Evolutionary conservation across 2,888 invertebrate species (phyloP).

Genomic region (Gerris lacustris): DNA sequence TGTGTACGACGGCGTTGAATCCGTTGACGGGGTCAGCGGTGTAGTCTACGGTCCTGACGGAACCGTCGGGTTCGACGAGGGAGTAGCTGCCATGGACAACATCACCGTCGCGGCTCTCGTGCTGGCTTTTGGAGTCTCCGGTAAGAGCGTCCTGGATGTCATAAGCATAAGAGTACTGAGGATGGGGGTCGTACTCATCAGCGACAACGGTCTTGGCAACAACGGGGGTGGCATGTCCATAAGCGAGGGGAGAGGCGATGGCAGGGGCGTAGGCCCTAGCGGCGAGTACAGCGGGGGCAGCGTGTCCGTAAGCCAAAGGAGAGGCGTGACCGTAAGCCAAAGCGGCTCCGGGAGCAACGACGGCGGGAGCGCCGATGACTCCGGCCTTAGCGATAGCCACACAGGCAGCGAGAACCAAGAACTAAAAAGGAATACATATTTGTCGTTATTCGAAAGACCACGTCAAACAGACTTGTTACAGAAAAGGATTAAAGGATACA

Average conservation of each 20-base stretch:
- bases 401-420: background rate
- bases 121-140: constrained; percentile 29
- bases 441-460: too few relatives aligned
- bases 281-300: constrained; percentile 11
- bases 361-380: background rate
- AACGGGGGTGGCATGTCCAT: constrained; percentile 21
- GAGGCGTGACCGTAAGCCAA: constrained; percentile 19
- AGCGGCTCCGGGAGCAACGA: background rate
- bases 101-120: constrained; percentile 29
- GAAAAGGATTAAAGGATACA: too few relatives aligned
- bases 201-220: constrained; percentile 18
- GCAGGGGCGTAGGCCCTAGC: constrained; percentile 21
- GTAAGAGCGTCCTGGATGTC: constrained; percentile 28
- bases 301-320: constrained; percentile 17
- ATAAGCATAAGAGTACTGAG: constrained; percentile 28
- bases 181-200: constrained; percentile 29
- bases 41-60: constrained; percentile 16
- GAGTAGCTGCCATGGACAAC: constrained; percentile 29
- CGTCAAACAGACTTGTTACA: too few relatives aligned
- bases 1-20: constrained; percentile 31
- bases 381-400: background rate
- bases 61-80: constrained; percentile 29
- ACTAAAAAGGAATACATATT: constrained; percentile 23
- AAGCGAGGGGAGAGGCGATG: constrained; percentile 14
- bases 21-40: constrained; percentile 22